phyloP scores from a whole-genome alignment of 1,140 invertebrate genomes.

The Uloborus diversus region DNA sequence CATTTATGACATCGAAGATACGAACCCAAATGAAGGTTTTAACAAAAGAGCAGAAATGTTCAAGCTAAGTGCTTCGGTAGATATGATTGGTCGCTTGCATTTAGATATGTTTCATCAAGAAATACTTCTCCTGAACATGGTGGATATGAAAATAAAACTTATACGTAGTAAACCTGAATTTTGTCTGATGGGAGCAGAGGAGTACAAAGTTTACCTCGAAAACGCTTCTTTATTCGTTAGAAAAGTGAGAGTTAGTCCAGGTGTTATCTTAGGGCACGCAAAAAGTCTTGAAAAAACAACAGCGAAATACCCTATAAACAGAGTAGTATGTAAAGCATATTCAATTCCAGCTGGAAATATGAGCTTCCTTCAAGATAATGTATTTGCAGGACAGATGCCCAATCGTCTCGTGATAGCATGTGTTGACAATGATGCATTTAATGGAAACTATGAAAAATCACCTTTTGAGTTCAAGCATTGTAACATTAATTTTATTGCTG shows the following conservation, averaged over 20 bases:
- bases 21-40: background rate
- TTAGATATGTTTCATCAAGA: slow-evolving; percentile 14
- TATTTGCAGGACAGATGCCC: slow-evolving; percentile 16
- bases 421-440: background rate
- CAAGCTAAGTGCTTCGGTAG: background rate
- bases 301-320: slow-evolving; percentile 7
- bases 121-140: background rate
- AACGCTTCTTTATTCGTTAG: background rate
- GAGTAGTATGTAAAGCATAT: slow-evolving; percentile 5
- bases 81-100: background rate
- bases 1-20: background rate
- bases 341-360: background rate
- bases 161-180: slow-evolving; percentile 9
- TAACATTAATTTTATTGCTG: background rate
- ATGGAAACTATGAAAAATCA: slow-evolving; percentile 1
- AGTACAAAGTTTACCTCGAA: background rate
- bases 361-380: slow-evolving; percentile 16
- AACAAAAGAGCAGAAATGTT: slow-evolving; percentile 3
- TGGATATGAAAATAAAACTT: background rate
- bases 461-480: slow-evolving; percentile 20
- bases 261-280: slow-evolving; percentile 4
- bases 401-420: background rate
- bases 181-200: background rate
- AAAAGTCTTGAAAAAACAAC: slow-evolving; percentile 90
- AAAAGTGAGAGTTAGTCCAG: slow-evolving; percentile 15